Evolutionary conservation across 2,888 invertebrate genomes (phyloP), one percentile per base, ranked within the genome.

Genomic region (Teleogryllus oceanicus): DNA sequence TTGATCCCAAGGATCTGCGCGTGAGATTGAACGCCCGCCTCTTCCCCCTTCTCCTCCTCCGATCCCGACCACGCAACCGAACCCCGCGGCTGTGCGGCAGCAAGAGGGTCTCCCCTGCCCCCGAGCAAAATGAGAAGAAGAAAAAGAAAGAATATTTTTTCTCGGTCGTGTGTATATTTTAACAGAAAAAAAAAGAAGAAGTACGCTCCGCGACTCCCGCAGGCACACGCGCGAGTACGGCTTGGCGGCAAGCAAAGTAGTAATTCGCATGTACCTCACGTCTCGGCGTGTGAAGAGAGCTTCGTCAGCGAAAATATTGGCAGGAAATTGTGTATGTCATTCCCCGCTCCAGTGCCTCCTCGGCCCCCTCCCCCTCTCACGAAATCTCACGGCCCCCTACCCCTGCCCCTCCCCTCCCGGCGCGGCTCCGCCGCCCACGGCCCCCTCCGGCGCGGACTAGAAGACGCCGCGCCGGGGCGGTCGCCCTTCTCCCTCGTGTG

Each of bases 261-360:
- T 62, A 62, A 62, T 62, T 62, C n/a, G 16, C n/a, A 62, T 62
- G 62, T 62, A n/a, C 13, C 16, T 13, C 62, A 62, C 62, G 62
- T 62, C 62, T 62, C 62, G 16, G 62, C 62, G 62, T 62, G 62
- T 62, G 62, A 62, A 62, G 62, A 62, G 62, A 62, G 62, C 62
- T 62, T 62, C 62, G 62, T 62, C 62, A 62, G 62, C 16, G 62
- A 62, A 62, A 62, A 62, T 62, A 62, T 62, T 62, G 62, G 62
- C 62, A 62, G 62, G 62, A 62, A 62, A 62, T 62, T 62, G 62
- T 62, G 62, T 62, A 62, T n/a, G 62, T 62, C 62, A 62, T 62
- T n/a, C 62, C 62, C 62, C n/a, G 16, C 62, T 62, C 62, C 62
- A 18, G 11, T n/a, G 13, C 62, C 16, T 62, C n/a, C 62, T 62